Percentiles rank a stretch among this genome's conserved stretches.
These are phyloP conservation scores for Tenodera sinensis DNA, from an alignment of 2,888 invertebrate genomes.

Conservation along the genomic window DNA sequence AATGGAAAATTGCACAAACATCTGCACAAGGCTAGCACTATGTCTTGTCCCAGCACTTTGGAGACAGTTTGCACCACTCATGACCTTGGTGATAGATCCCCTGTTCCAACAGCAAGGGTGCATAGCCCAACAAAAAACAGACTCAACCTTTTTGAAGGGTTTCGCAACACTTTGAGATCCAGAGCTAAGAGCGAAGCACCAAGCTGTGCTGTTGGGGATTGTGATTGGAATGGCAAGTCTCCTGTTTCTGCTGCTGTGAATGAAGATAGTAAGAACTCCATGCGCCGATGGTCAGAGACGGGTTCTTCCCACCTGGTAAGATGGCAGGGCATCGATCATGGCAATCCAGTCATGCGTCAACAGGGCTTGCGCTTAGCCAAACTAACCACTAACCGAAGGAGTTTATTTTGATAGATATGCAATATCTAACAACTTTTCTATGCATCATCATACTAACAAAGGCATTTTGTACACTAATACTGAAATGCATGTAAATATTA, in stretches of 20 bases:
- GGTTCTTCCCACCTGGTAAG: slow-evolving; percentile 34
- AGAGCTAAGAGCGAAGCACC: slow-evolving; percentile 50
- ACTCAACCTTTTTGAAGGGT: slow-evolving; percentile 57
- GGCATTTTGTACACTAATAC: neutral
- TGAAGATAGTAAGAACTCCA: slow-evolving; percentile 39
- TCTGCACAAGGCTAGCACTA: slow-evolving; percentile 19
- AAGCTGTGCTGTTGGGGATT: slow-evolving; percentile 16
- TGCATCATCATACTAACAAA: neutral
- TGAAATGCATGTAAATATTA: neutral
- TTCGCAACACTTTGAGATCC: slow-evolving; percentile 55
- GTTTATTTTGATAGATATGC: neutral
- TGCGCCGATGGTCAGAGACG: slow-evolving; percentile 49
- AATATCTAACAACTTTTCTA: neutral
- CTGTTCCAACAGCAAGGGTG: slow-evolving; percentile 43
- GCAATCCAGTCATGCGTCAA: neutral
- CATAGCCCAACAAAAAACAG: slow-evolving; percentile 41
- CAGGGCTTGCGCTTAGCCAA: neutral
- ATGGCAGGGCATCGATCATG: neutral
- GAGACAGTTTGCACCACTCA: neutral
- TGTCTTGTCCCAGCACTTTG: slow-evolving; percentile 12
- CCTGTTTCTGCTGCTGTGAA: neutral
- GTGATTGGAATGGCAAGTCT: slow-evolving; percentile 19
- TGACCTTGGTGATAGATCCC: neutral
- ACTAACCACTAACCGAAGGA: neutral
- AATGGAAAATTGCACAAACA: slow-evolving; percentile 18